These are phyloP conservation scores for Nerophis ophidion DNA, from an alignment of 2,113 vertebrate species.

Conservation along the genomic window DNA sequence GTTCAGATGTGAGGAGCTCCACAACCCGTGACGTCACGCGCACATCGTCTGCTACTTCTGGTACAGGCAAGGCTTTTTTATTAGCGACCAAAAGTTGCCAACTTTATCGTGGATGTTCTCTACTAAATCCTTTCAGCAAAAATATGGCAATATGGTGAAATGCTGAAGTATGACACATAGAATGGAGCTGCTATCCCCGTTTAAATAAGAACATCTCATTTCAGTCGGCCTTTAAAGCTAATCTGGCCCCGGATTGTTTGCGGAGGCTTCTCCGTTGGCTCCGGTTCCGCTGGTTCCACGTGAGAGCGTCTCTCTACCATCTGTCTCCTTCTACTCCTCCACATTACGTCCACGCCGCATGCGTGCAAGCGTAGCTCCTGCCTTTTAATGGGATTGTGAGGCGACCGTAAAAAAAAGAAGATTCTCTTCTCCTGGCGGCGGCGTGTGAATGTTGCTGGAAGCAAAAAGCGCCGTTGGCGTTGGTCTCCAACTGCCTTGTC, in stretches of 20 bases:
- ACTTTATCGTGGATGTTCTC: too few relatives aligned
- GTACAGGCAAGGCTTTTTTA: too few relatives aligned
- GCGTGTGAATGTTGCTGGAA: slow-evolving; percentile 24
- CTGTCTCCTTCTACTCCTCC: slow-evolving; percentile 64
- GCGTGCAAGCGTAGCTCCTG: slow-evolving; percentile 53
- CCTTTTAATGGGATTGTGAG: slow-evolving; percentile 67
- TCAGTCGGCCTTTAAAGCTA: too few relatives aligned
- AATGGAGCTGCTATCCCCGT: too few relatives aligned
- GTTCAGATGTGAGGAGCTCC: too few relatives aligned
- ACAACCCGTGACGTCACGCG: too few relatives aligned
- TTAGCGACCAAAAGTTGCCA: too few relatives aligned
- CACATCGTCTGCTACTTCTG: too few relatives aligned
- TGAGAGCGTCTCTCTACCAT: slow-evolving; percentile 66
- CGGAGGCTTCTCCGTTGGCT: slow-evolving; percentile 52
- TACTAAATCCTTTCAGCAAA: too few relatives aligned
- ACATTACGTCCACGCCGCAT: slow-evolving; percentile 57
- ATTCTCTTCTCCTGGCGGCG: slow-evolving; percentile 41
- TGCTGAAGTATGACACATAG: too few relatives aligned
- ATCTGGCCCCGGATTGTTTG: slow-evolving; percentile 47
- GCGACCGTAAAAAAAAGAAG: slow-evolving; percentile 64
- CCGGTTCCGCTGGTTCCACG: slow-evolving; percentile 55
- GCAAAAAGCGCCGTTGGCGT: slow-evolving; percentile 42
- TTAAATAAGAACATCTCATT: too few relatives aligned
- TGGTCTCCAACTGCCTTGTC: slow-evolving; percentile 56
- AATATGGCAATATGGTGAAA: too few relatives aligned